Evolutionary conservation across 2,797 vertebrate species (phyloP), one percentile per base, ranked within the genome.

Genomic region (Malacoraja senta): DNA sequence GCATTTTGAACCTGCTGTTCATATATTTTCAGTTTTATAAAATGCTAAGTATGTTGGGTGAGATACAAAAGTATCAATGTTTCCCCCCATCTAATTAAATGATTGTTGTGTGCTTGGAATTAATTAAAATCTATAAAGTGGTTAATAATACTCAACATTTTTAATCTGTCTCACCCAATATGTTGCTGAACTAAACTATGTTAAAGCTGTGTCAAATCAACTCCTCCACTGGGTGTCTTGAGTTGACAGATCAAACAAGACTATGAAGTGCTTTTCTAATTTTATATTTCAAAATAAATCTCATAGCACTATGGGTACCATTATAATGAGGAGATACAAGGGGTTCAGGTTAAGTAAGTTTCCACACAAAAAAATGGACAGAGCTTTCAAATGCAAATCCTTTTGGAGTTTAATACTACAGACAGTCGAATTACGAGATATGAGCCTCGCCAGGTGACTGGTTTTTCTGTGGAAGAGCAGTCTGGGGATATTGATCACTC

Each of bases 91-190:
- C 44, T 83, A 83, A 58, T 83, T 83, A 58, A 21, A 58, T 26
- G 80, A 58, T 58, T 26, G 9, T 83, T 83, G 44, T 83, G 80
- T 83, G 44, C 53, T 58, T 83, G 44, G 80, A 83, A 83, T 58
- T 58, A 83, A 83, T 12, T 58, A 19, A 79, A 83, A 83, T 83
- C 44, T 44, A 58, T 53, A 58, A 83, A 83, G 44, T 83, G 44
- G 44, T 58, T 83, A 83, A 83, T 83, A 83, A 83, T 83, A 79
- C 78, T 79, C 32, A 79, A 79, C 32, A 38, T 79, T 79, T 79
- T 79, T 35, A 79, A 79, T 79, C 78, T 78, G 79, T 53, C 21
- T 21, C 79, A 26, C 38, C 26, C 7, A 53, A 44, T 81, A 58
- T 58, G 44, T 83, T 58, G 44, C 24, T 58, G 44, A 83, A 83